Base-by-base conservation (phyloP, 1,140 invertebrate species). In the Lasioglossum albipes region DNA sequence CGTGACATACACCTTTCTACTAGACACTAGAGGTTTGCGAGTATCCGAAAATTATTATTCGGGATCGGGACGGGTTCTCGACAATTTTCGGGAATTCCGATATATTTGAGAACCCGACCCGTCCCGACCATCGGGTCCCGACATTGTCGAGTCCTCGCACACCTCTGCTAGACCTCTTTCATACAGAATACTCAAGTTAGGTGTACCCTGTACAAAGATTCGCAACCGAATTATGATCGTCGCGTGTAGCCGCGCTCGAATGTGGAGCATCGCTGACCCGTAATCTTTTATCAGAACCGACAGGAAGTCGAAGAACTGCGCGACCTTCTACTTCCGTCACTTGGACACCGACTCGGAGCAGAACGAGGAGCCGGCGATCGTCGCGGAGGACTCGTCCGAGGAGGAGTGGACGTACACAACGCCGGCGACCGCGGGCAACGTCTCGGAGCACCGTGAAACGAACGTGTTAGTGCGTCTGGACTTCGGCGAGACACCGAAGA, bases 271-370 rank as follows among this genome's bases (percentile, higher is more conserved):
- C 69, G 41, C 18, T 76, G 41, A 76, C 5, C 59, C 20, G 10
- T 42, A 12, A 27, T 27, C 22, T 41, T 10, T 7, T 13, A 85
- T 59, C 73, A 94, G 95, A 59, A 96, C 96, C 2, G 96, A 97
- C 91, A 93, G 96, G 80, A 96, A 96, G 89, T 96, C 96, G 18
- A 96, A 96, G 87, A 97, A 97, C 89, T 95, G 95, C 87, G 97
- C 95, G 78, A 97, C 96, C 71, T 97, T 96, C 90, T 97, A 97
- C 91, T 97, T 97, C 91, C 96, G 95, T 91, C 97, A 97, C 91
- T 94, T 95, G 89, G 97, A 98, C 89, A 97, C 97, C 3, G 97
- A 97, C 91, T 96, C 96, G 1, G 97, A 97, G 83, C 90, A 87
- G 12, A 92, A 93, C 57, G 88, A 91, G 69, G 84, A 89, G 69